Evolutionary conservation across 1,140 invertebrate species (phyloP), one percentile per base, ranked within the genome.

Genomic region (Ptiloglossa arizonensis): DNA sequence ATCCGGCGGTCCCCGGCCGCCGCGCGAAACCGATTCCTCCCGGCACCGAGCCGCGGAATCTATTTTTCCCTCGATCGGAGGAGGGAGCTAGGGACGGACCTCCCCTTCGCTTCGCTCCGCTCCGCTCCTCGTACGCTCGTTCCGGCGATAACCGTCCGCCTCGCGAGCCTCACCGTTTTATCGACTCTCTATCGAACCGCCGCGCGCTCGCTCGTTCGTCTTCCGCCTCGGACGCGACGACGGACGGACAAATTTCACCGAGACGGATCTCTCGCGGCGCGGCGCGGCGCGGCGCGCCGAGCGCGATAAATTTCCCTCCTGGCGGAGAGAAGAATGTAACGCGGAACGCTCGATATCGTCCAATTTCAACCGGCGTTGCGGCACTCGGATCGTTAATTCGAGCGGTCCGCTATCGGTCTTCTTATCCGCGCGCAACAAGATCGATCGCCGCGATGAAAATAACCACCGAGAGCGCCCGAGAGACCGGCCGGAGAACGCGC

Each of bases 1-100:
- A 90, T 89, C 84, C 86, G 71, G 50, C 46, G 24, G 35, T 64
- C 50, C 35, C 32, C n/a, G 5, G 13, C 50, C 1, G 5, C 38
- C n/a, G n/a, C 22, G 15, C n/a, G 6, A 8, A 5, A 32, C 11
- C 41, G 67, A 62, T 70, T 70, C 46, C 38, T 15, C n/a, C 17
- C 50, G 5, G n/a, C 38, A 3, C 9, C n/a, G n/a, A n/a, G n/a
- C 22, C 8, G 27, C 13, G 29, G 35, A 62, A 76, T 71, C 48
- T 22, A 41, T n/a, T 8, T n/a, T n/a, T 19, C 8, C n/a, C n/a
- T 0, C 62, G 63, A 66, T 75, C 63, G 27, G 17, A 8, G 15
- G 19, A 15, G 22, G 29, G 8, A 56, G n/a, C 22, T 13, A n/a
- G 1, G 13, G 46, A 48, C 15, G 46, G 19, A 5, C 6, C 46